Conservation (phyloP, 2,113 vertebrate species). For the Cavia aperea region DNA sequence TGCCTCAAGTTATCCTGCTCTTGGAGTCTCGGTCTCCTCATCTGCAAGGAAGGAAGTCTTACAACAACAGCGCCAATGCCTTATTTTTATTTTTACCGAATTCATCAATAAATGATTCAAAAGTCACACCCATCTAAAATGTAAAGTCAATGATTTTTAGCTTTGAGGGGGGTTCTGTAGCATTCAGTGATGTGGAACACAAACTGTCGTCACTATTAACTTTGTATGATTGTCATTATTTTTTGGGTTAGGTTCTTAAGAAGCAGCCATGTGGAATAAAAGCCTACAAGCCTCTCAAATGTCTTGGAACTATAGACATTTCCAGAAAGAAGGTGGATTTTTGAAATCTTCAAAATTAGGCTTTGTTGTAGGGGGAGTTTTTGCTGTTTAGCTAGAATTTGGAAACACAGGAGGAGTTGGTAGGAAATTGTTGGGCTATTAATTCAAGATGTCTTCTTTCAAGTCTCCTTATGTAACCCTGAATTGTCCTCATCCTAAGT, state of each 20-base stretch:
- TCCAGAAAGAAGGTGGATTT: background rate
- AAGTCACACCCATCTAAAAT: background rate
- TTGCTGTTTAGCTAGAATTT: background rate
- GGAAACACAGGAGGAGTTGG: background rate
- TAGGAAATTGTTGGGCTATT: background rate
- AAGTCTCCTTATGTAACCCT: background rate
- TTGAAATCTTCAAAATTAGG: background rate
- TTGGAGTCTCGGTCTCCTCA: background rate
- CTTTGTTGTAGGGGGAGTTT: background rate
- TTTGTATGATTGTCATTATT: background rate
- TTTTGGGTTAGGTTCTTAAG: slow-evolving; percentile 9
- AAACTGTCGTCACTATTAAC: background rate
- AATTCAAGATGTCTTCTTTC: background rate
- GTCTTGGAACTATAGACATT: background rate
- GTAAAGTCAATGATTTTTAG: background rate
- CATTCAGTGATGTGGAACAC: background rate
- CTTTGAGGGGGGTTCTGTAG: background rate
- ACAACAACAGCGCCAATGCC: background rate
- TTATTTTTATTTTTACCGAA: background rate
- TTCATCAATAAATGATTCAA: slow-evolving; percentile 25
- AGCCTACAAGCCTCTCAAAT: background rate
- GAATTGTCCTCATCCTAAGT: background rate
- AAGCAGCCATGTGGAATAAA: background rate
- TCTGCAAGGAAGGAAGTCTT: background rate
- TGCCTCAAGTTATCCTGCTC: background rate